Conservation (phyloP, 2,797 vertebrate genomes). For the Syngnathus rostellatus region DNA sequence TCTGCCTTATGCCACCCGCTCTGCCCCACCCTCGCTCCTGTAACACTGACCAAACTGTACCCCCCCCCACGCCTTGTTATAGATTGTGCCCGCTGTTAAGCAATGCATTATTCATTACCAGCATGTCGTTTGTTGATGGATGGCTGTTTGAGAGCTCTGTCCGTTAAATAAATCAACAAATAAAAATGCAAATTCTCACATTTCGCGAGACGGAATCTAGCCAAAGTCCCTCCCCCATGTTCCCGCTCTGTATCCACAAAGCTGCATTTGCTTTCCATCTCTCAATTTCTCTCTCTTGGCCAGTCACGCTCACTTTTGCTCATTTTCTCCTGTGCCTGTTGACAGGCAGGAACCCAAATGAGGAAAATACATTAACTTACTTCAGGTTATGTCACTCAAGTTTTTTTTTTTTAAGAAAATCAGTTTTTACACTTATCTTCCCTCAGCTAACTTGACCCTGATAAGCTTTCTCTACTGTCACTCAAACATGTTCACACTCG, state of each 20-base stretch:
- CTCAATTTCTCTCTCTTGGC: slow-evolving; percentile 12
- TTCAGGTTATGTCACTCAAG: slow-evolving; percentile 33
- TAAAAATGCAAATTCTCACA: slow-evolving; percentile 99
- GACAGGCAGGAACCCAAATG: slow-evolving; percentile 80
- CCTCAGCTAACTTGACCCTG: slow-evolving; percentile 29
- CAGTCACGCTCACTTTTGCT: slow-evolving; percentile 16
- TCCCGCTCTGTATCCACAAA: slow-evolving; percentile 50
- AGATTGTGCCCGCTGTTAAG: slow-evolving; percentile 91
- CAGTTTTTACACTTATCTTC: slow-evolving; percentile 38
- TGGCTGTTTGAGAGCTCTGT: slow-evolving; percentile 96
- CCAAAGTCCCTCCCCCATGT: slow-evolving; percentile 65
- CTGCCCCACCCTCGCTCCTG: slow-evolving; percentile 16
- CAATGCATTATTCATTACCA: slow-evolving; percentile 99
- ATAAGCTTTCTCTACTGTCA: slow-evolving; percentile 23
- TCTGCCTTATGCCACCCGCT: slow-evolving; percentile 17
- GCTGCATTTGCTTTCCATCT: slow-evolving; percentile 45
- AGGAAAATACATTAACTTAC: slow-evolving; percentile 81
- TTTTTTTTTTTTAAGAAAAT: background rate
- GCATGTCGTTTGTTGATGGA: slow-evolving; percentile 94
- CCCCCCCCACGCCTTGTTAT: slow-evolving; percentile 77
- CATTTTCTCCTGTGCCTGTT: slow-evolving; percentile 52
- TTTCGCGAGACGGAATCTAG: slow-evolving; percentile 73
- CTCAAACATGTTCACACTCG: slow-evolving; percentile 36
- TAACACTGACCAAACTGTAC: slow-evolving; percentile 60
- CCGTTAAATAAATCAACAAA: slow-evolving; percentile 99